Evolutionary conservation across 2,888 invertebrate genomes (phyloP).

Genomic region (Uropetala carovei): DNA sequence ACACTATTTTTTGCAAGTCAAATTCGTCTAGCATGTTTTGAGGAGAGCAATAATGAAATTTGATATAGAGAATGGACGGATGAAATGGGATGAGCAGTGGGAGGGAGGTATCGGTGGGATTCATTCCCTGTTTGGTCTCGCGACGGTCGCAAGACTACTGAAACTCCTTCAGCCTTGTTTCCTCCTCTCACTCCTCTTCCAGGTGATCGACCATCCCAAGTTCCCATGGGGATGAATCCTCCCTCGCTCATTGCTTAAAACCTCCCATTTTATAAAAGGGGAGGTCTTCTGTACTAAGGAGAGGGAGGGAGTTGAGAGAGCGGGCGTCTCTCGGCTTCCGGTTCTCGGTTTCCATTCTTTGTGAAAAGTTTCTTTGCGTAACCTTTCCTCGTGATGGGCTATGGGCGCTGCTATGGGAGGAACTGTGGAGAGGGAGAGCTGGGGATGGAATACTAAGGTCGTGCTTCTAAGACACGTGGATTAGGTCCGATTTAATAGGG

Average conservation of each 20-base stretch:
- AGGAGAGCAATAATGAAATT: too few relatives aligned
- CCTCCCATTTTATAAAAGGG: not conserved
- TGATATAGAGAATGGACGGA: too few relatives aligned
- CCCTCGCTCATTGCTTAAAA: not conserved
- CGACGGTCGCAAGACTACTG: constrained; percentile 32
- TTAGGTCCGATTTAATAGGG: not conserved
- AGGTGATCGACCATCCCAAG: constrained; percentile 27
- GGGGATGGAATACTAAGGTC: not conserved
- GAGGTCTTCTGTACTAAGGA: not conserved
- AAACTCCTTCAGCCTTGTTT: constrained; percentile 9
- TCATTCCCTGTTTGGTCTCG: not conserved
- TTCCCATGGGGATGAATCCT: constrained; percentile 40
- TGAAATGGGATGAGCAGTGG: too few relatives aligned
- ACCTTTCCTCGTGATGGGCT: constrained; percentile 37
- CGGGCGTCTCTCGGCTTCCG: constrained; percentile 53
- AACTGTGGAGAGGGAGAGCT: not conserved
- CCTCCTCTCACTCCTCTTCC: not conserved
- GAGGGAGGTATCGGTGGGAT: too few relatives aligned
- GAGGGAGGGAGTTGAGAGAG: not conserved
- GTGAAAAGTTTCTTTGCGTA: constrained; percentile 62
- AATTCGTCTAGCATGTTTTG: too few relatives aligned
- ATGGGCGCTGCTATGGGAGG: constrained; percentile 35
- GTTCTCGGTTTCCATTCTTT: constrained; percentile 61
- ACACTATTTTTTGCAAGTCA: too few relatives aligned
- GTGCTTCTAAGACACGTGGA: constrained; percentile 13